phyloP scores from a whole-genome alignment of 2,888 invertebrate species.

The Lasioglossum malachurum region DNA sequence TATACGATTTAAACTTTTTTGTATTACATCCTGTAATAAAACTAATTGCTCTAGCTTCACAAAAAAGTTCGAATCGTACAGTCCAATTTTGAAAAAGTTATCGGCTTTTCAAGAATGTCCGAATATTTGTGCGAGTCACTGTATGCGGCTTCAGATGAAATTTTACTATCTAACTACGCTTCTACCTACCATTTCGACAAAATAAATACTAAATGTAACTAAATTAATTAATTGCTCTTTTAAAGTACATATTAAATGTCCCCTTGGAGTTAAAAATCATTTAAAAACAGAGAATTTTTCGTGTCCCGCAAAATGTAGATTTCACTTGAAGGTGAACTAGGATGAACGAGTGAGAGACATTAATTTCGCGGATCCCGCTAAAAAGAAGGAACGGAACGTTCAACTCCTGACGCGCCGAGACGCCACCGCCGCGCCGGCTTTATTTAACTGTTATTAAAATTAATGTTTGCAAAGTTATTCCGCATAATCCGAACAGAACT shows the following conservation, averaged over 20 bases:
- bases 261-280: neutral
- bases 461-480: conserved; percentile 8
- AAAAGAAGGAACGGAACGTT: neutral
- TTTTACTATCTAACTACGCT: too few relatives aligned
- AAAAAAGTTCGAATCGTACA: too few relatives aligned
- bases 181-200: neutral
- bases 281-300: neutral
- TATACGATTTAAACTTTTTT: too few relatives aligned
- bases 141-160: too few relatives aligned
- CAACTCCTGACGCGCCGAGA: neutral
- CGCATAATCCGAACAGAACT: conserved; percentile 6
- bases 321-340: neutral
- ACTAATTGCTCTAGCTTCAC: too few relatives aligned
- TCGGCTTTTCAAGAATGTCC: too few relatives aligned
- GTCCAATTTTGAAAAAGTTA: too few relatives aligned
- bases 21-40: too few relatives aligned
- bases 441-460: conserved; percentile 9
- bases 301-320: neutral
- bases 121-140: too few relatives aligned
- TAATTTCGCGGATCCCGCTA: neutral
- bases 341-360: neutral
- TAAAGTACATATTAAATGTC: neutral
- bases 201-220: too few relatives aligned
- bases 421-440: neutral
- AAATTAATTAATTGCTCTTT: too few relatives aligned